Percentiles rank a stretch among this genome's conserved stretches.
These are phyloP conservation scores for Ashinkailepas kermadecensis DNA, from an alignment of 2,888 invertebrate genomes.

Conservation along the genomic window DNA sequence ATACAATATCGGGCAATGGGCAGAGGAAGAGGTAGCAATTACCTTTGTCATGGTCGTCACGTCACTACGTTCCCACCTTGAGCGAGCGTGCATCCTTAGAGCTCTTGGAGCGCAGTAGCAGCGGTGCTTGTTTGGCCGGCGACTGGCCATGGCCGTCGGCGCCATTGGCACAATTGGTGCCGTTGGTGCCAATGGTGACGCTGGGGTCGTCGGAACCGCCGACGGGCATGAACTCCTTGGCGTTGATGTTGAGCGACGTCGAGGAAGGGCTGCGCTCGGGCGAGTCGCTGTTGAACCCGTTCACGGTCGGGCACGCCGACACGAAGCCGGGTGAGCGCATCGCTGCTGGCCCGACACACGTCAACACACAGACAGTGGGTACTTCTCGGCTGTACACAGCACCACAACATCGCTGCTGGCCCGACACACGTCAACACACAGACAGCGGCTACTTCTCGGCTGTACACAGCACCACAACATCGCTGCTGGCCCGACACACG, in stretches of 20 bases:
- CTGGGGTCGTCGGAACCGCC: neutral
- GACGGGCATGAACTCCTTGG: conserved; percentile 65
- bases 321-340: conserved; percentile 23
- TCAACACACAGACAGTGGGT: no score
- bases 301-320: conserved; percentile 8
- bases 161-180: conserved; percentile 35
- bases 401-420: no score
- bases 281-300: conserved; percentile 17
- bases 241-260: conserved; percentile 70
- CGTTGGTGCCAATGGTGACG: conserved; percentile 25
- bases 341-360: neutral
- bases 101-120: conserved; percentile 36
- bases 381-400: no score
- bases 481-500: no score
- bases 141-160: conserved; percentile 30
- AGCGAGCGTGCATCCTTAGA: conserved; percentile 30
- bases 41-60: no score
- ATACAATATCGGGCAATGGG: no score
- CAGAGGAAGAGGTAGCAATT: no score
- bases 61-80: neutral
- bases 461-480: no score
- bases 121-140: conserved; percentile 44
- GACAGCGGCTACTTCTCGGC: no score
- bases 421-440: no score
- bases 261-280: conserved; percentile 1